Conservation (phyloP, 2,888 invertebrate species). For the Lathronympha strigana region DNA sequence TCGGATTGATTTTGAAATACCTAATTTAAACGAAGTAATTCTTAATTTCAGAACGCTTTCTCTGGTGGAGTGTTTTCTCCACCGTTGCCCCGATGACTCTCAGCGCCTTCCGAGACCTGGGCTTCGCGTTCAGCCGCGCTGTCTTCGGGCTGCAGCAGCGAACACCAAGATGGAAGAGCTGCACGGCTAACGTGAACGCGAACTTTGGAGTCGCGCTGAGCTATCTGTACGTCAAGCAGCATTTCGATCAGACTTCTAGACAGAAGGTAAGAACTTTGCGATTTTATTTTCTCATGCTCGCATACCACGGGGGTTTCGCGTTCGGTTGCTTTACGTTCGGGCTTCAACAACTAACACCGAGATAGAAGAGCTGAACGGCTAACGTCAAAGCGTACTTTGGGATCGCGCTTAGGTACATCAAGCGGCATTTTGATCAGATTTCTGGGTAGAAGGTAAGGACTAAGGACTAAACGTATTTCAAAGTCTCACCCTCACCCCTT, state of each 20-base stretch:
- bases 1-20: too few relatives aligned
- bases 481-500: too few relatives aligned
- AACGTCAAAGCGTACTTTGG: too few relatives aligned
- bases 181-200: conserved; percentile 85
- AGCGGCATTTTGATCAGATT: too few relatives aligned
- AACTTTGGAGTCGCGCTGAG: conserved; percentile 88
- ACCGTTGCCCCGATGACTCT: conserved; percentile 86
- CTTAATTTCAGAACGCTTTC: conserved; percentile 84
- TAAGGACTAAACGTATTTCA: too few relatives aligned
- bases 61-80: conserved; percentile 89
- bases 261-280: conserved; percentile 76
- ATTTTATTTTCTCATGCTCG: too few relatives aligned
- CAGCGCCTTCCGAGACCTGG: conserved; percentile 82
- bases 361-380: too few relatives aligned
- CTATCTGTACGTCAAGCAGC: conserved; percentile 85
- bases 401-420: too few relatives aligned
- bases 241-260: conserved; percentile 84
- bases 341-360: too few relatives aligned
- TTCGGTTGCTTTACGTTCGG: too few relatives aligned
- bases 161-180: conserved; percentile 86
- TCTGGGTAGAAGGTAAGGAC: too few relatives aligned
- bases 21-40: too few relatives aligned
- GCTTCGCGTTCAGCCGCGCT: conserved; percentile 86
- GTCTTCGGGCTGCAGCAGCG: conserved; percentile 86
- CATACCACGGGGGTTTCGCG: neutral